Conservation (phyloP, 2,113 vertebrate species). For the Clarias macrocephalus region DNA sequence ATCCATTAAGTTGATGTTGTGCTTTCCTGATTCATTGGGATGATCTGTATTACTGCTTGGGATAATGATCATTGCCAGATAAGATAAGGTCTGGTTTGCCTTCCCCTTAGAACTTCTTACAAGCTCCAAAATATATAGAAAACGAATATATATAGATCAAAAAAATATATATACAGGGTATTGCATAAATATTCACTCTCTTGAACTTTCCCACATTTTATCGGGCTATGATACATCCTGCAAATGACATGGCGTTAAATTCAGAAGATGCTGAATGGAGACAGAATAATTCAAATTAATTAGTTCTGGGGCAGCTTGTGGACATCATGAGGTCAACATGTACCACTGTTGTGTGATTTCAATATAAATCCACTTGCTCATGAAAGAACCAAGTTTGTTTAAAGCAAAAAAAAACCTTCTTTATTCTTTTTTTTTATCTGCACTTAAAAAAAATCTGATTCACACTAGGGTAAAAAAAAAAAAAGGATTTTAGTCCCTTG, state of each 20-base stretch:
- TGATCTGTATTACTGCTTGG: not conserved
- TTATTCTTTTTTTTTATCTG: no score
- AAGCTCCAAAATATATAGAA: not conserved
- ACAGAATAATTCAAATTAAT: no score
- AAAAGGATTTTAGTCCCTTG: no score
- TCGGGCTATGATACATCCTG: not conserved
- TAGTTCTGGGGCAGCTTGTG: not conserved
- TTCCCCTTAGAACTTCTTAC: not conserved
- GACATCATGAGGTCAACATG: not conserved
- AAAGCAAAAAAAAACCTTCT: no score
- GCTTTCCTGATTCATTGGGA: not conserved
- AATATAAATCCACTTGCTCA: not conserved
- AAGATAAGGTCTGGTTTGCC: not conserved
- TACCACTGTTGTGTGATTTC: no score
- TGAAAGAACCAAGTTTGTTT: not conserved
- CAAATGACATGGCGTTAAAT: not conserved
- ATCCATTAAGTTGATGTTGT: not conserved
- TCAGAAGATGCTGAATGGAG: no score
- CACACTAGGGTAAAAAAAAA: no score
- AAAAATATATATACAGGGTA: not conserved
- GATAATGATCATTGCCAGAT: not conserved
- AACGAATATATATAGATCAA: not conserved
- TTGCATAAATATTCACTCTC: not conserved
- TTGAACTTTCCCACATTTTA: not conserved
- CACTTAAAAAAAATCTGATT: no score